phyloP scores from a whole-genome alignment of 2,797 vertebrate species.

The Cryptoprocta ferox region DNA sequence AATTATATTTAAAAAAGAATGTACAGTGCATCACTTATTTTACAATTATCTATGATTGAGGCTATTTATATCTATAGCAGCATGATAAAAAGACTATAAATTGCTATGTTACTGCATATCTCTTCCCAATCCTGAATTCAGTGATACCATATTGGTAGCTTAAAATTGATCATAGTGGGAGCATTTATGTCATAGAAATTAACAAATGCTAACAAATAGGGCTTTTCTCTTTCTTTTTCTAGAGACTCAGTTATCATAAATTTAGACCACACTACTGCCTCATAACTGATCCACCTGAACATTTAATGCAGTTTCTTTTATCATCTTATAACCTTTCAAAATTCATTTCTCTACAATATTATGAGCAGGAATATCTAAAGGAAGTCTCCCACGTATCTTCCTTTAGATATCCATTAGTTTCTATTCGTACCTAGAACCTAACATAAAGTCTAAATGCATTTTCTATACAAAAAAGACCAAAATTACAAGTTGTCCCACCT shows the following conservation, averaged over 20 bases:
- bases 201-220: background rate
- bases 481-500: background rate
- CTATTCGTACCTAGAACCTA: background rate
- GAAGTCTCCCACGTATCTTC: background rate
- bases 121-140: background rate
- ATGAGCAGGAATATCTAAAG: too few species aligned
- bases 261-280: background rate
- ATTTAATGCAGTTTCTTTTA: background rate
- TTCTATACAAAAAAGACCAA: background rate
- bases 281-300: background rate
- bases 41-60: background rate
- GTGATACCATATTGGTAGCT: background rate
- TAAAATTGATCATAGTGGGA: background rate
- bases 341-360: background rate
- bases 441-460: background rate
- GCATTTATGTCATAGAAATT: background rate
- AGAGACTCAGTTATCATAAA: background rate
- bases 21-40: background rate
- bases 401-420: background rate
- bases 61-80: background rate
- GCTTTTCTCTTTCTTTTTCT: background rate
- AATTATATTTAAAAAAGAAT: conserved; percentile 3
- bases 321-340: background rate
- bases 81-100: background rate
- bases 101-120: background rate